Conservation (phyloP, 1,140 invertebrate species). For the Spodoptera litura region DNA sequence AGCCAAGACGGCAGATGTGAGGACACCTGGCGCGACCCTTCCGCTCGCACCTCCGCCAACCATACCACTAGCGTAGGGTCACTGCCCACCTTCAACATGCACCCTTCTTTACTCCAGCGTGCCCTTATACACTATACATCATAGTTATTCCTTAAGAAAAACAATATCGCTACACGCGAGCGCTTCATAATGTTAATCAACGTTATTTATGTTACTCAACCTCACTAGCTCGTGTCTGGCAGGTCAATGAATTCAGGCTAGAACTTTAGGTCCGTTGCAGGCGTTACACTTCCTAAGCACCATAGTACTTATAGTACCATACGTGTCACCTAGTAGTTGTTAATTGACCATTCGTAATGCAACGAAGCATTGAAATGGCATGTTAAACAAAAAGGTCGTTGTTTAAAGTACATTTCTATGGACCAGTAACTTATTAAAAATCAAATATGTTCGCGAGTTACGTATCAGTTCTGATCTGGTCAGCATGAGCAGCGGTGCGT, state of each 20-base stretch:
- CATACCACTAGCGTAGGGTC: conserved; percentile 65
- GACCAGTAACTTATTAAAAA: conserved; percentile 59
- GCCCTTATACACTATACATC: conserved; percentile 62
- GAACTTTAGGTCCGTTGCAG: conserved; percentile 27
- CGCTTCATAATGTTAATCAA: conserved; percentile 69
- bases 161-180: conserved; percentile 70
- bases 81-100: conserved; percentile 77
- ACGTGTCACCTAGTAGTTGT: conserved; percentile 23
- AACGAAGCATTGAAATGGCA: conserved; percentile 5
- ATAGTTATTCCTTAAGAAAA: conserved; percentile 65
- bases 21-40: conserved; percentile 82
- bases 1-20: conserved; percentile 81
- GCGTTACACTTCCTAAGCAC: conserved; percentile 28
- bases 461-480: conserved; percentile 71
- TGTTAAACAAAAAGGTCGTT: conserved; percentile 23
- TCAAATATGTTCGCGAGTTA: conserved; percentile 54
- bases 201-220: conserved; percentile 48
- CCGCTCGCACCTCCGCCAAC: conserved; percentile 67
- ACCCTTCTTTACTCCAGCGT: conserved; percentile 66
- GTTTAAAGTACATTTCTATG: conserved; percentile 35
- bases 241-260: conserved; percentile 55
- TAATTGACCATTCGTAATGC: conserved; percentile 16
- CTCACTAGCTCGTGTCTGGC: conserved; percentile 49
- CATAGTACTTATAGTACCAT: neutral
- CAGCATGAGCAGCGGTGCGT: conserved; percentile 72